phyloP scores from a whole-genome alignment of 2,888 invertebrate genomes.

The Bembecia ichneumoniformis region DNA sequence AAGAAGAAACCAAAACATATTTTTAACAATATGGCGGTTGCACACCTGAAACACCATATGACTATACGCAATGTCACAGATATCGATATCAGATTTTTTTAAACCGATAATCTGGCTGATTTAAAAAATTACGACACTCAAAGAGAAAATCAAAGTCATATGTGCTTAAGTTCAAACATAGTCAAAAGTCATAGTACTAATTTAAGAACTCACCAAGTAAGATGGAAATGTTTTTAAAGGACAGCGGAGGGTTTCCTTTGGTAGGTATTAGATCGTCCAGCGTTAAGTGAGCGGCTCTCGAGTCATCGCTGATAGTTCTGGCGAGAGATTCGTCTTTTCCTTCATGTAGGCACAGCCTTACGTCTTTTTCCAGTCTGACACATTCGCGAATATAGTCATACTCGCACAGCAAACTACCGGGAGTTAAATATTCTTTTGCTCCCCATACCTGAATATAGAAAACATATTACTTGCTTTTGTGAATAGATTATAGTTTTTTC shows the following conservation, averaged over 20 bases:
- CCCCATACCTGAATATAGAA: conserved; percentile 81
- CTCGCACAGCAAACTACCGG: conserved; percentile 86
- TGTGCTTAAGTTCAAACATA: too few relatives aligned
- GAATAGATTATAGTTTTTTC: background rate
- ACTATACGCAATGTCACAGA: too few relatives aligned
- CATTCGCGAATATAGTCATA: conserved; percentile 95
- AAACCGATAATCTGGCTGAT: too few relatives aligned
- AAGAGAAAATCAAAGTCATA: too few relatives aligned
- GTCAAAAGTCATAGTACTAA: too few relatives aligned
- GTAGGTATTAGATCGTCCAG: conserved; percentile 86
- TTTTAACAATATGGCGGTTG: too few relatives aligned
- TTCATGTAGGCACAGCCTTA: conserved; percentile 77
- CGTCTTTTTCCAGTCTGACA: conserved; percentile 92
- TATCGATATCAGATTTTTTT: too few relatives aligned
- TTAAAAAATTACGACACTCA: too few relatives aligned
- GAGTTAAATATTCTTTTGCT: conserved; percentile 88
- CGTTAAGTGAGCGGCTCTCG: conserved; percentile 79
- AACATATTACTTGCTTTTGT: too few relatives aligned
- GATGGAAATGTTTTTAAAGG: conserved; percentile 88
- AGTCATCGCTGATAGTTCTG: conserved; percentile 87
- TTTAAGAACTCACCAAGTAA: conserved; percentile 79
- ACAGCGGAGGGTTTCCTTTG: conserved; percentile 79
- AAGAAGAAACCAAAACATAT: too few relatives aligned
- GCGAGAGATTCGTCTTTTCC: conserved; percentile 79
- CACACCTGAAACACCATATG: too few relatives aligned